These are phyloP conservation scores for Nestor notabilis DNA, from an alignment of 2,113 vertebrate genomes.

Conservation along the genomic window DNA sequence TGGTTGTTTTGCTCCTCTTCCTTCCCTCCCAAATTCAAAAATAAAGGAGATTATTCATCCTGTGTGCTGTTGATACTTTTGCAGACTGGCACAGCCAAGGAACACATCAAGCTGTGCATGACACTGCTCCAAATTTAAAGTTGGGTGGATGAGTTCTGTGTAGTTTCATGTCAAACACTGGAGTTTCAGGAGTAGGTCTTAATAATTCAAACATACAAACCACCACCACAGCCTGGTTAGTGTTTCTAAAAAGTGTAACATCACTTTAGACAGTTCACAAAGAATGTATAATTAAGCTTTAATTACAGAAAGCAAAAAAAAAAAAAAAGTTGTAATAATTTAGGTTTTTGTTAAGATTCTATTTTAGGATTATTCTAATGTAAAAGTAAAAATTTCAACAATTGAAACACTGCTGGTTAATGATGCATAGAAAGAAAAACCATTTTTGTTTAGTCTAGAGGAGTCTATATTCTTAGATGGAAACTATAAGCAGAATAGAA, in stretches of 20 bases:
- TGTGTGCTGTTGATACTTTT: background rate
- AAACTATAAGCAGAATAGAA: background rate
- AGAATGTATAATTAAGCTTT: background rate
- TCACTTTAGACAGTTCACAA: background rate
- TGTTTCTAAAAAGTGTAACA: background rate
- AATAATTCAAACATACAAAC: background rate
- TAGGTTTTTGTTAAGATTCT: background rate
- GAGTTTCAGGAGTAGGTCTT: background rate
- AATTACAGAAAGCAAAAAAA: background rate
- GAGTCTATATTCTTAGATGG: background rate
- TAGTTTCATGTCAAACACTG: background rate
- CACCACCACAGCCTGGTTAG: background rate
- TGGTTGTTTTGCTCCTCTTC: background rate
- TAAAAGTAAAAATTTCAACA: background rate
- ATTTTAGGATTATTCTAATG: background rate
- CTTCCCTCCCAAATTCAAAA: background rate
- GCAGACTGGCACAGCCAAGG: conserved; percentile 17
- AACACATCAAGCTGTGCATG: background rate
- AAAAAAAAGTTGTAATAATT: background rate
- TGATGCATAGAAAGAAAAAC: background rate
- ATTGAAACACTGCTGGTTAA: background rate
- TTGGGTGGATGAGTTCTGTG: background rate
- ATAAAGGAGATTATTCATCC: conserved; percentile 36
- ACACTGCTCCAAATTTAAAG: background rate
- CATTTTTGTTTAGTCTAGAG: background rate